Percentiles rank a stretch among this genome's conserved stretches.
These are phyloP conservation scores for Rhinatrema bivittatum DNA, from an alignment of 2,797 vertebrate genomes.

Conservation along the genomic window DNA sequence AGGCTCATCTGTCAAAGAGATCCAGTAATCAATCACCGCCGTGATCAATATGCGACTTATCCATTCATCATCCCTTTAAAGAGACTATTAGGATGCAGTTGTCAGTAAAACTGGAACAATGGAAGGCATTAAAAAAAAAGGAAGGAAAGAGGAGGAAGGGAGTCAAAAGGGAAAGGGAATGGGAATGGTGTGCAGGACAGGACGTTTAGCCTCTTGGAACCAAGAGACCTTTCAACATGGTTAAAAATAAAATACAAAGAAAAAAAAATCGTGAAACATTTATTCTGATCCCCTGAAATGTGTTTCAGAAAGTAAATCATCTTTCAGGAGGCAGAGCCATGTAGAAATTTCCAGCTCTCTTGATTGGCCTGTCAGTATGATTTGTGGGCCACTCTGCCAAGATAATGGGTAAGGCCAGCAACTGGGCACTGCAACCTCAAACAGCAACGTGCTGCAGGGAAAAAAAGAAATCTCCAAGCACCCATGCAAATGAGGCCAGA, in stretches of 20 bases:
- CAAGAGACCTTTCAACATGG: too few species aligned
- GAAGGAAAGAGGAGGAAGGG: constrained; percentile 10
- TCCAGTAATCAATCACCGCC: constrained; percentile 76
- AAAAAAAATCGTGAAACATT: constrained; percentile 51
- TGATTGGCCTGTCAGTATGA: constrained; percentile 82
- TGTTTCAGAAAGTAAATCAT: constrained; percentile 42
- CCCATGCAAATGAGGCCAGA: background rate
- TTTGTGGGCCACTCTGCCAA: constrained; percentile 62
- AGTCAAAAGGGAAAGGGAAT: constrained; percentile 1
- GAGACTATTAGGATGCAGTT: constrained; percentile 43
- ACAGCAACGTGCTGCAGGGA: constrained; percentile 22
- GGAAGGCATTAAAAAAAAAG: constrained; percentile 20
- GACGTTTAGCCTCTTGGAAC: background rate
- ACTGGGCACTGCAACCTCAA: constrained; percentile 30
- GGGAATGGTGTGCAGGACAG: constrained; percentile 9
- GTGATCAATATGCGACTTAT: constrained; percentile 82
- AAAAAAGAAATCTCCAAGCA: too few species aligned
- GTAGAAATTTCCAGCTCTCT: constrained; percentile 42
- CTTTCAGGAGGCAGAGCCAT: constrained; percentile 41
- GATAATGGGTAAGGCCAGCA: constrained; percentile 36
- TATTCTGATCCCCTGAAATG: constrained; percentile 32
- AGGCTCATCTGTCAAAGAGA: constrained; percentile 78
- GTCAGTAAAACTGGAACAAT: constrained; percentile 43
- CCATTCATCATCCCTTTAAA: constrained; percentile 67
- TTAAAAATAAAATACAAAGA: background rate